phyloP scores from a whole-genome alignment of 2,113 vertebrate species.

The Elgaria multicarinata region DNA sequence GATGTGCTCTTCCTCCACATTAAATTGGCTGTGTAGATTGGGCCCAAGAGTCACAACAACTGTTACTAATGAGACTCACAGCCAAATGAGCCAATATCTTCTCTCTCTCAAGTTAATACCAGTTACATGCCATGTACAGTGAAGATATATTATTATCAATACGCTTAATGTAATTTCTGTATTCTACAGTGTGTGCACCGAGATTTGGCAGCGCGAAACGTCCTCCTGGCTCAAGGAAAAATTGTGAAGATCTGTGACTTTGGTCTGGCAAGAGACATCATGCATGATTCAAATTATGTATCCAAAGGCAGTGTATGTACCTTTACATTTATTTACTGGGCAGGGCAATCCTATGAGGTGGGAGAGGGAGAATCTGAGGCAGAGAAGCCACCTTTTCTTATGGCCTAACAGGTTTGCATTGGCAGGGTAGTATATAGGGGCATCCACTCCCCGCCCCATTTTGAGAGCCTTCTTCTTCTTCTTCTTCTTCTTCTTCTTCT shows the following conservation, averaged over 20 bases:
- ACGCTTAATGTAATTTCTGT: background rate
- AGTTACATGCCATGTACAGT: background rate
- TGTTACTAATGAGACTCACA: no score
- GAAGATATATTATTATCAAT: background rate
- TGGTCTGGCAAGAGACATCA: slow-evolving; percentile 96
- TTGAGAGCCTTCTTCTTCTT: no score
- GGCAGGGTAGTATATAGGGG: background rate
- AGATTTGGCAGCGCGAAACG: slow-evolving; percentile 96
- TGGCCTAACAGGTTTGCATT: no score
- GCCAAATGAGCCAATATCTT: no score
- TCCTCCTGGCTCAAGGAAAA: slow-evolving; percentile 97
- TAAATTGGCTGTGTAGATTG: no score
- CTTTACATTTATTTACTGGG: slow-evolving; percentile 18
- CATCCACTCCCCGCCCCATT: background rate
- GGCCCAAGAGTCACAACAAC: no score
- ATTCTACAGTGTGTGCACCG: slow-evolving; percentile 92
- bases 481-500: no score
- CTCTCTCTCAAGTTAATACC: background rate
- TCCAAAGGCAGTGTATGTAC: slow-evolving; percentile 97
- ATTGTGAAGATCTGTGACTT: slow-evolving; percentile 99
- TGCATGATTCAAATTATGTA: slow-evolving; percentile 99
- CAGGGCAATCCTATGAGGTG: background rate
- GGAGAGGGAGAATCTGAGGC: background rate
- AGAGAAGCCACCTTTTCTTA: background rate
- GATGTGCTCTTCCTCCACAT: no score